Evolutionary conservation across 2,797 vertebrate species (phyloP), one percentile per base, ranked within the genome.

Genomic region (Leptatherina wallacei): DNA sequence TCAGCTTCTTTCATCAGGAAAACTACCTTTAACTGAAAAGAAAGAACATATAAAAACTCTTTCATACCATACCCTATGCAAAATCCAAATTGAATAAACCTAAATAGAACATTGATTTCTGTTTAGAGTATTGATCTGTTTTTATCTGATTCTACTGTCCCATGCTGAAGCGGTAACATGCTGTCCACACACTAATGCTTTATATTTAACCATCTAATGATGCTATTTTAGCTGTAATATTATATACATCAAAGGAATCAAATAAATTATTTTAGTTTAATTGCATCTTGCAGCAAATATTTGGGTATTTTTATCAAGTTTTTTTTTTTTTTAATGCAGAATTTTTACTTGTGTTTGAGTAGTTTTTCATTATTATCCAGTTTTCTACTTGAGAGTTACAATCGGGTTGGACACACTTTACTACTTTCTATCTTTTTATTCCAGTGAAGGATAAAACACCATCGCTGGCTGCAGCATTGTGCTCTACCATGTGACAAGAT

Each of bases 1-100:
- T 42, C 18, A 20, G 18, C 42, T 18, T 44, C 42, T 7, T 44
- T 44, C 18, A 20, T 18, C 20, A 49, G 20, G 47, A 49, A 49
- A 22, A 49, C 1, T n/a, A 18, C 4, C 6, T n/a, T 20, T 20
- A 8, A 47, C 42, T n/a, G n/a, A 47, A 49, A 49, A 22, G 1
- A 49, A 49, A 10, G 3, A 10, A 20, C 47, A 22, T 42, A 16
- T 3, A 22, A 49, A 49, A 22, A 22, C 2, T 22, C 9, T 22
- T 49, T 10, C 47, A 49, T 10, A 22, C 47, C 47, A 49, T 10
- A 22, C 47, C n/a, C n/a, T 49, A 8, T 22, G n/a, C n/a, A 22
- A 49, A 10, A 49, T 49, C 47, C 47, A 49, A 22, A 49, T 49
- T 49, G 47, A 49, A 49, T 49, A 49, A 49, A 49, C 47, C n/a